Base-by-base conservation (phyloP, 2,113 vertebrate species). In the Brachyhypopomus gauderio region DNA sequence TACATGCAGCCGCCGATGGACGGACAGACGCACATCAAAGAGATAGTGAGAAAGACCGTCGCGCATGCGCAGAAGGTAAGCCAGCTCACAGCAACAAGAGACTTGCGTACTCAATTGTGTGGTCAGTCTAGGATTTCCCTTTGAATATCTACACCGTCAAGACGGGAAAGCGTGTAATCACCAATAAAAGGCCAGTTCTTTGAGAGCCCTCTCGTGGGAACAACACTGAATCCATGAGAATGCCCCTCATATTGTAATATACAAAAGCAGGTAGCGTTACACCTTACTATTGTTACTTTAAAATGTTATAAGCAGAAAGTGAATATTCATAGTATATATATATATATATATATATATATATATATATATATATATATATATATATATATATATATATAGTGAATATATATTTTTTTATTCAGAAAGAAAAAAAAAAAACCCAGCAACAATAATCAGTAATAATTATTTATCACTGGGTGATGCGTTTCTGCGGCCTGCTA, bases 21-120 rank as follows among this genome's bases (percentile, higher is more conserved):
- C 2, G 95, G 93, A 0, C 94, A 97, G 38, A 91, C 93, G 0
- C 96, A 99, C 92, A 96, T 99, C 91, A 99, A 99, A 80, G 97
- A 99, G 88, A 96, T 99, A 85, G 96, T 98, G 79, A 90, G 98
- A 69, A 97, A 96, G 91, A 96, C 94, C 93, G 95, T 99, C 85
- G 93, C 91, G 73, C 94, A 95, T 81, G 97, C 98, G 17, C 95
- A 96, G 87, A 98, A 95, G 96, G 97, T 98, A 87, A 36, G 84
- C 12, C 3, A 69, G 14, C 25, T 16, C 25, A 52, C 9, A 52
- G 45, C 45, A 52, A 52, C 45, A 52, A 52, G 45, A 52, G 45
- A 52, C 45, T 52, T 52, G 14, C 17, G 62, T 30, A 34, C 20
- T 36, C 62, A 23, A 17, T 36, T 41, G 67, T 60, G 48, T 77